phyloP scores from a whole-genome alignment of 2,888 invertebrate species.

The Rhorus exstirpatorius region DNA sequence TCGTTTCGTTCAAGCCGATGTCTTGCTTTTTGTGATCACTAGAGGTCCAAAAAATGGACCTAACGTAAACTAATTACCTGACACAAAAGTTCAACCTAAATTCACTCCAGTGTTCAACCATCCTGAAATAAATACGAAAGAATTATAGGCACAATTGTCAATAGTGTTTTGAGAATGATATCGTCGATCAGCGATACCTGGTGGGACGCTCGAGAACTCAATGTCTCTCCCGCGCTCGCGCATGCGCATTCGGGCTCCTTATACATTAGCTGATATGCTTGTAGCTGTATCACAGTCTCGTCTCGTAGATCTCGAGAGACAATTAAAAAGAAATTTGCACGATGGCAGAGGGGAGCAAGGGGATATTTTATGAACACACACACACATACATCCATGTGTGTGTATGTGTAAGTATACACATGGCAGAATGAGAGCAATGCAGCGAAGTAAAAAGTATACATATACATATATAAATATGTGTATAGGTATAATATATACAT shows the following conservation, averaged over 20 bases:
- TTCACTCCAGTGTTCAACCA: too few relatives aligned
- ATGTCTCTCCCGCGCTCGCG: slow-evolving; percentile 37
- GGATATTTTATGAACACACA: neutral
- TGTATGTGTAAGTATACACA: slow-evolving; percentile 7
- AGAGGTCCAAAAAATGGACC: too few relatives aligned
- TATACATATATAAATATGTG: slow-evolving; percentile 4
- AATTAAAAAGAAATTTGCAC: slow-evolving; percentile 65
- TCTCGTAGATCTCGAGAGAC: slow-evolving; percentile 45
- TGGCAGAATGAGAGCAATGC: slow-evolving; percentile 33
- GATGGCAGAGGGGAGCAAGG: slow-evolving; percentile 26
- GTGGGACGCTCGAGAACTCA: slow-evolving; percentile 47
- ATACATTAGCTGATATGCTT: neutral
- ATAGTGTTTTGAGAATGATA: too few relatives aligned
- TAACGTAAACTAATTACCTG: too few relatives aligned
- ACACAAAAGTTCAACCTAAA: too few relatives aligned
- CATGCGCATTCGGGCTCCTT: slow-evolving; percentile 9
- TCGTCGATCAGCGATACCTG: slow-evolving; percentile 40
- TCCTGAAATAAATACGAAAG: too few relatives aligned
- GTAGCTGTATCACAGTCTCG: neutral
- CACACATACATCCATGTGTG: slow-evolving; percentile 13
- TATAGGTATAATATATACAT: slow-evolving; percentile 34
- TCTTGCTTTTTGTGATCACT: too few relatives aligned
- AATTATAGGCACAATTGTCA: too few relatives aligned
- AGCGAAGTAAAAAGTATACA: neutral
- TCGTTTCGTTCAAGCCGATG: too few relatives aligned